Base-by-base conservation (phyloP, 2,113 vertebrate genomes). In the Cyprinodon variegatus region DNA sequence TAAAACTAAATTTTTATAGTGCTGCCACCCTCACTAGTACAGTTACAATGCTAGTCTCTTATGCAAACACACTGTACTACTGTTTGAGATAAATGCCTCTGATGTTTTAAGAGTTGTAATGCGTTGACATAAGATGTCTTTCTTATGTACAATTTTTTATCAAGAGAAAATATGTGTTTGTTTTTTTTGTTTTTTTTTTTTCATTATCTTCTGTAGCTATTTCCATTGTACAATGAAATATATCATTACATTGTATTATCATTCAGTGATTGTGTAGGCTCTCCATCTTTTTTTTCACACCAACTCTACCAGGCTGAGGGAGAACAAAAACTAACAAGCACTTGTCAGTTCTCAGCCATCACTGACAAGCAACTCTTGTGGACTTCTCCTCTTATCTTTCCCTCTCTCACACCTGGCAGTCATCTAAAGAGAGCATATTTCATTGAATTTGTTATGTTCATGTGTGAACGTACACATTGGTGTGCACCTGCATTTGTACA, bases 331-430 rank as follows among this genome's bases (percentile, higher is more conserved):
- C 93, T 97, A 97, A 96, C 96, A 96, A 95, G 95, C 94, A 85
- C 90, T 91, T 96, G 97, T 97, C 97, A 98, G 96, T 95, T 94
- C 91, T 92, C 92, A 95, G 91, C 90, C 89, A 89, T 95, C 90
- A 90, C 88, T 96, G 96, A 96, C 96, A 97, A 88, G 95, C 92
- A 71, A 91, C 92, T 94, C 95, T 94, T 92, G 88, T 97, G 96
- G 96, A 96, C 93, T 91, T 92, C 94, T 93, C 92, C 90, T 95
- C 95, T 96, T 94, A 96, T 96, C 94, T 94, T 29, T 92, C 92
- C 87, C 91, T 94, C 95, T 94, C 94, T 90, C 92, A 85, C 92
- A 92, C 91, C 93, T 92, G 80, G 79, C 89, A 87, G 79, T 91
- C 87, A 87, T 88, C 79, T 93, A 93, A 29, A 93, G 94, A 75